Base-by-base conservation (phyloP, 2,113 vertebrate genomes). In the Calidris pugnax region DNA sequence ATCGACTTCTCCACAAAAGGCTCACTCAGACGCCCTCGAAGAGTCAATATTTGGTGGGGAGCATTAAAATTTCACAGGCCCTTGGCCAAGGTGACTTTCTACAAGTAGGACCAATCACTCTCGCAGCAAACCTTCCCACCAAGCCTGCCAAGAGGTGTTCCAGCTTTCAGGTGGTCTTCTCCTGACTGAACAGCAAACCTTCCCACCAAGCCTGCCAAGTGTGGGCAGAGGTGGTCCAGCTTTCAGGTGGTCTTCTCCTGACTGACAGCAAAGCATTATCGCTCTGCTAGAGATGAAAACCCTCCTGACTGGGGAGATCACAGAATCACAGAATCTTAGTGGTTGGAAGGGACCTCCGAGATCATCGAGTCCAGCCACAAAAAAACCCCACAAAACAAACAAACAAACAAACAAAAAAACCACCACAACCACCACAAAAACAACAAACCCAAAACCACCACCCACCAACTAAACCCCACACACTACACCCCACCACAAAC, bases 41-140 rank as follows among this genome's bases (percentile, higher is more conserved):
- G 93, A 94, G 94, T 96, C 96, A 95, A 95, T 97, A 96, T 93
- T 95, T 92, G 89, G 93, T 90, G 91, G 81, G 67, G 51, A 97
- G 82, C 96, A 96, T 97, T 97, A 97, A 96, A 95, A 92, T 97
- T 96, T 96, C 97, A 97, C 96, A 93, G 94, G 30, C 55, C 30
- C 45, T 85, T 55, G 50, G 83, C 78, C 96, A 97, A 97, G 97
- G 96, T 97, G 94, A 97, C 96, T 96, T 96, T 96, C 84, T 11
- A 4, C 33, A n/a, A 62, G 67, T 48, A 60, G 59, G 60, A 35
- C 39, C 9, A 43, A 47, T 57, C 45, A 23, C 8, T 45, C 50
- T 47, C 41, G 6, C 28, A 55, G 53, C 24, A 35, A 79, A 82
- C 20, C 43, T 90, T n/a, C 78, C 71, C 84, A 68, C 37, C n/a